Evolutionary conservation across 2,113 vertebrate species (phyloP), one percentile per base, ranked within the genome.

Genomic region (Chamaea fasciata): DNA sequence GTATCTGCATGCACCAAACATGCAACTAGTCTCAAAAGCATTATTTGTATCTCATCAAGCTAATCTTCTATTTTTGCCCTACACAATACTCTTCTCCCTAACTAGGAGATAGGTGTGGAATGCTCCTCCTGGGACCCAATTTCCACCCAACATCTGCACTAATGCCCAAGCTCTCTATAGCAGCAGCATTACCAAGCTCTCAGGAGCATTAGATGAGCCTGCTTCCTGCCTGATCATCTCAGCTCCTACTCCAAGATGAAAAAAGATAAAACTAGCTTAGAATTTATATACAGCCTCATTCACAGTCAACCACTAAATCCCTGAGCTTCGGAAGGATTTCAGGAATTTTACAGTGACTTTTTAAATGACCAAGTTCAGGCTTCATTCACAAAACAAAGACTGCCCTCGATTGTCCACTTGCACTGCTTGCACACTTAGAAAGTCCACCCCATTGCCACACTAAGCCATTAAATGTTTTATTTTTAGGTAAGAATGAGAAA

Each of bases 241-340:
- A 62, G 39, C 50, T 44, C 35, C 57, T 85, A 47, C 10, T 62
- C 24, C 19, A 50, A 63, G 30, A 79, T 22, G 10, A 44, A 35
- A 53, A 39, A 49, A 57, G 5, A 22, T 3, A 26, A 39, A 37
- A 19, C 37, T 35, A 75, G 4, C 46, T 60, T 56, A 39, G 13
- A 78, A 84, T n/a, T 64, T 44, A 47, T 4, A 5, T 28, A 33
- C 2, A 4, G 62, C 9, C 31, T 76, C 41, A 24, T 0, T 0
- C n/a, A 71, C 18, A 39, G 67, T 2, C 0, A 2, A 56, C 17
- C 50, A 59, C 63, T 65, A 59, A 84, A 68, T 28, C n/a, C 9
- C 30, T 35, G 33, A 69, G 50, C 30, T 67, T 65, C 78, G 80
- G 41, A 63, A 85, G 15, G 42, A 47, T 65, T 67, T 80, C 9